Conservation (phyloP, 2,888 invertebrate species). For the Opisthograptis luteolata region DNA sequence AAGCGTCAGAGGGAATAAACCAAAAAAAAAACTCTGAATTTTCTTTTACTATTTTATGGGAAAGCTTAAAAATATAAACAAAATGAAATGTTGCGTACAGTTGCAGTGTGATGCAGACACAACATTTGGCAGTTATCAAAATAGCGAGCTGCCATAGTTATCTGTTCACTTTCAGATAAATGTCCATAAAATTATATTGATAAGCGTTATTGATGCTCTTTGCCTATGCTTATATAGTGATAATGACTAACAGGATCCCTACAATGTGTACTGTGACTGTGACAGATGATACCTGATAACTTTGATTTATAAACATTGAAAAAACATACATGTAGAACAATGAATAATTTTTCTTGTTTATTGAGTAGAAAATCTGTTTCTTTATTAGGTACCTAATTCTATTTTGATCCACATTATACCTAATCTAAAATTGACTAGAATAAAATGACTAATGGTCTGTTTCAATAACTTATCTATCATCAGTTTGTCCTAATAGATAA, state of each 20-base stretch:
- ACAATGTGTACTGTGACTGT: not conserved
- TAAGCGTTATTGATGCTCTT: slow-evolving; percentile 42
- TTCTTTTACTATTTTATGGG: no score
- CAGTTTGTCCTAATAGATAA: no score
- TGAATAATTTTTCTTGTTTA: slow-evolving; percentile 19
- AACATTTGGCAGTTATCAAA: slow-evolving; percentile 31
- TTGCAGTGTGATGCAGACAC: not conserved
- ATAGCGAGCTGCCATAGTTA: slow-evolving; percentile 37
- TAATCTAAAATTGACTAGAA: slow-evolving; percentile 29
- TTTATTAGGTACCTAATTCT: slow-evolving; percentile 12
- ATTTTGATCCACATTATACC: slow-evolving; percentile 10
- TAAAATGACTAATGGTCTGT: slow-evolving; percentile 25
- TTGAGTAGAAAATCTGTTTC: slow-evolving; percentile 34
- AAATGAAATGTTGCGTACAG: not conserved
- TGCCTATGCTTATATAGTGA: slow-evolving; percentile 18
- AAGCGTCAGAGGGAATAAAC: no score
- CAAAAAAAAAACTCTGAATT: no score
- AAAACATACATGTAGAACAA: slow-evolving; percentile 5
- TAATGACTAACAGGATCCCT: slow-evolving; percentile 25
- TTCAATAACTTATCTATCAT: no score
- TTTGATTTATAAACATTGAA: slow-evolving; percentile 5
- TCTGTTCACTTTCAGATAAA: slow-evolving; percentile 49
- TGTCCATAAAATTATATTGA: slow-evolving; percentile 41
- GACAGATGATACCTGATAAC: not conserved
- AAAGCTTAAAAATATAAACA: not conserved